These are phyloP conservation scores for Spicauda simplicius DNA, from an alignment of 2,888 invertebrate genomes.

Conservation along the genomic window DNA sequence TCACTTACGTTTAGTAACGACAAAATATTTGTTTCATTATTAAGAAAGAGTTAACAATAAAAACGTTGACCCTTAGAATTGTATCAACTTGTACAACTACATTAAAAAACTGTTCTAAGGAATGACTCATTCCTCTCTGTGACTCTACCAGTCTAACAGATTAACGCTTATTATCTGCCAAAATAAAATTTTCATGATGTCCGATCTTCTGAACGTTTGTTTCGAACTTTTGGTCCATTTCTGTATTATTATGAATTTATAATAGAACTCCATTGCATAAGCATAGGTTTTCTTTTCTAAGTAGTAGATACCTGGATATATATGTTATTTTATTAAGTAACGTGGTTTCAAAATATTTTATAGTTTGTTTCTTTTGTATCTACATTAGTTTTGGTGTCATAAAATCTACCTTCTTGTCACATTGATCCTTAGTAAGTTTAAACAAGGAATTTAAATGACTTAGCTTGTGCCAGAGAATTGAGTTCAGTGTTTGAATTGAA, in stretches of 20 bases:
- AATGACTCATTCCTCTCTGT: not conserved
- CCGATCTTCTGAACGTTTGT: no score
- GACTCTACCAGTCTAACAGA: not conserved
- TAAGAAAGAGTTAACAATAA: not conserved
- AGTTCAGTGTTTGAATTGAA: not conserved
- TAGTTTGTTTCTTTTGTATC: no score
- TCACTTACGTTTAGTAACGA: not conserved
- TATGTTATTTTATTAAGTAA: no score
- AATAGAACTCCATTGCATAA: no score
- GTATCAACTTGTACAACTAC: not conserved
- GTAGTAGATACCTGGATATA: no score
- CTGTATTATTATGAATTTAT: no score
- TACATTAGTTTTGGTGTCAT: not conserved
- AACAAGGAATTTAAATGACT: not conserved
- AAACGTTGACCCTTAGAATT: not conserved
- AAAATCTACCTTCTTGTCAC: not conserved
- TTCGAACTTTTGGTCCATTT: no score
- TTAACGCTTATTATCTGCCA: not conserved
- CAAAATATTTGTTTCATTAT: not conserved
- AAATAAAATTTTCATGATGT: constrained; percentile 1
- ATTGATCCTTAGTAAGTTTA: not conserved
- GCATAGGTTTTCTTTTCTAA: no score
- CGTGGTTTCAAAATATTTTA: no score
- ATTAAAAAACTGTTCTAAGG: not conserved
- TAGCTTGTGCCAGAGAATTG: not conserved